phyloP scores from a whole-genome alignment of 2,113 vertebrate genomes.

The Bungarus multicinctus region DNA sequence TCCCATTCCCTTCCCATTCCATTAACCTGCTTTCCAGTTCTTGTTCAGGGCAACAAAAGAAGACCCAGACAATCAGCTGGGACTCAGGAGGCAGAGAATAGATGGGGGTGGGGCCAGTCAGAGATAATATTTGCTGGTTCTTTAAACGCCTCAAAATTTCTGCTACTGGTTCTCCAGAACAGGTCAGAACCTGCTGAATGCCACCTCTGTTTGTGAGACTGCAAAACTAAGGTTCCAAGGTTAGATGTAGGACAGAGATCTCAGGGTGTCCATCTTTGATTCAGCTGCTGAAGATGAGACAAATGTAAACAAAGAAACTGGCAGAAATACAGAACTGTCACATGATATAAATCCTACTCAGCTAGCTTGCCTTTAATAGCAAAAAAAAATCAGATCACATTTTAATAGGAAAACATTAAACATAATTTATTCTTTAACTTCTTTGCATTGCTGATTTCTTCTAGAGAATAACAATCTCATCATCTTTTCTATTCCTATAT shows the following conservation, averaged over 20 bases:
- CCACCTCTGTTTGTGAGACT: background rate
- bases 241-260: background rate
- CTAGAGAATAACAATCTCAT: constrained; percentile 22
- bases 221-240: background rate
- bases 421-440: background rate
- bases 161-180: too few relatives aligned
- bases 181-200: too few relatives aligned
- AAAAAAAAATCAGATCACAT: background rate
- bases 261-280: background rate
- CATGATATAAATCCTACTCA: background rate
- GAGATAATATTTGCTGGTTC: too few relatives aligned
- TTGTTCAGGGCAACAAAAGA: too few relatives aligned
- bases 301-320: background rate
- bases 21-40: too few relatives aligned
- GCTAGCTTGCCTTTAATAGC: background rate
- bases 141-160: too few relatives aligned
- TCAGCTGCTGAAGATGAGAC: background rate
- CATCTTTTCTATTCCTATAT: constrained; percentile 17
- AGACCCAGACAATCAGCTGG: too few relatives aligned
- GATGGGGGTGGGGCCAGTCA: too few relatives aligned
- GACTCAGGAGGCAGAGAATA: too few relatives aligned
- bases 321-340: background rate
- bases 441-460: background rate
- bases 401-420: background rate
- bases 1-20: too few relatives aligned